phyloP scores from a whole-genome alignment of 2,888 invertebrate species.

The Troides oblongomaculatus region DNA sequence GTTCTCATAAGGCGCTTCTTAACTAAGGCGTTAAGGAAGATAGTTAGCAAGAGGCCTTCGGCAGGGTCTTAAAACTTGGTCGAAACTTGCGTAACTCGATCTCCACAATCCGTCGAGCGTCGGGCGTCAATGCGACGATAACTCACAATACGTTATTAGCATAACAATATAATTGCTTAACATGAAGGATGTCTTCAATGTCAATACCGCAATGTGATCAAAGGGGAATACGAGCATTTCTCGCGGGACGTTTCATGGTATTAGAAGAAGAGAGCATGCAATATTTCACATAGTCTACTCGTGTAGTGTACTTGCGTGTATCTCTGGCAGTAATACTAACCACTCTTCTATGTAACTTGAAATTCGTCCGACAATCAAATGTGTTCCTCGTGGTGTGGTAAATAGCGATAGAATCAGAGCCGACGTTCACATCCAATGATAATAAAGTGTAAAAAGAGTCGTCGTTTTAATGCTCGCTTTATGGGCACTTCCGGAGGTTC shows the following conservation, averaged over 20 bases:
- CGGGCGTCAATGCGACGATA: conserved; percentile 63
- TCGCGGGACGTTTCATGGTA: neutral
- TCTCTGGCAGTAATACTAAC: neutral
- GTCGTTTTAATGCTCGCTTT: conserved; percentile 77
- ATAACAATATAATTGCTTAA: conserved; percentile 59
- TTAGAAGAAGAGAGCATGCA: neutral
- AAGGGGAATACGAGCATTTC: conserved; percentile 28
- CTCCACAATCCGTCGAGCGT: conserved; percentile 55
- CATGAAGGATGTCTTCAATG: conserved; percentile 23
- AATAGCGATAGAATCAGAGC: conserved; percentile 76
- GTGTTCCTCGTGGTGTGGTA: conserved; percentile 61
- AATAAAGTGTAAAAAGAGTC: conserved; percentile 80
- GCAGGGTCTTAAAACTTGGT: conserved; percentile 76
- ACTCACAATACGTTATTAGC: conserved; percentile 74
- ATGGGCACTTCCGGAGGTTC: conserved; percentile 71
- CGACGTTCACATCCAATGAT: conserved; percentile 77
- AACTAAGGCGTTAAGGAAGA: conserved; percentile 78
- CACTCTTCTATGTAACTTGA: conserved; percentile 57
- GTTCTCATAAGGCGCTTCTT: conserved; percentile 79
- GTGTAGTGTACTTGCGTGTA: too few relatives aligned
- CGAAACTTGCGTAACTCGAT: conserved; percentile 75
- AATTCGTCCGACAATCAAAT: conserved; percentile 61
- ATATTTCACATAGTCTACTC: neutral
- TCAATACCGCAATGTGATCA: conserved; percentile 7
- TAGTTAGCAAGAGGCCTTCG: conserved; percentile 76